These are phyloP conservation scores for Callipepla californica DNA, from an alignment of 2,113 vertebrate species.

Conservation along the genomic window DNA sequence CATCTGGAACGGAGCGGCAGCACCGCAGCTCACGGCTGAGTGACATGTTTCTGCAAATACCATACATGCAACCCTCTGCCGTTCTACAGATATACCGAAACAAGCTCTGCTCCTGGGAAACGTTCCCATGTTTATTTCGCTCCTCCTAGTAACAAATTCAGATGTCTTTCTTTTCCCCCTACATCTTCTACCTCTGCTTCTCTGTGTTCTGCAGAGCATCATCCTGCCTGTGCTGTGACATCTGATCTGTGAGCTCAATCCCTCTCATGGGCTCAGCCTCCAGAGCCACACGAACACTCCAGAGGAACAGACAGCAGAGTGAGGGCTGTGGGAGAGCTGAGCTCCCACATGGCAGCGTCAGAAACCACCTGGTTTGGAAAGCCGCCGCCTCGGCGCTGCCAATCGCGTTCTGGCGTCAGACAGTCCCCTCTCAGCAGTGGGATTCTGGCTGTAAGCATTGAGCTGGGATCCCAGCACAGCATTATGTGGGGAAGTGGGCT, in stretches of 20 bases:
- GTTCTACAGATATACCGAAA: neutral
- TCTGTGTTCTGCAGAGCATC: neutral
- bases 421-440: neutral
- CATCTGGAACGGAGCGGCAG: neutral
- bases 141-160: conserved; percentile 21
- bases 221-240: neutral
- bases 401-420: accelerated
- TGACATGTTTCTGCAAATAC: conserved; percentile 25
- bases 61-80: neutral
- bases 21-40: accelerated
- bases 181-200: neutral
- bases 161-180: neutral
- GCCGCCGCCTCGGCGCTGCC: neutral
- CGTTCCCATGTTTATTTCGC: conserved; percentile 38
- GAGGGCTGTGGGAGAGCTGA: neutral
- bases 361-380: neutral
- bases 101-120: conserved; percentile 48
- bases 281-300: accelerated
- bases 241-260: neutral
- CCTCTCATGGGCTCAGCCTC: neutral
- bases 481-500: neutral
- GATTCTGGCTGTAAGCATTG: accelerated
- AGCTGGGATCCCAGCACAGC: accelerated
- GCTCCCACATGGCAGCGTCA: neutral
- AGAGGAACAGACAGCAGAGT: accelerated